Base-by-base conservation (phyloP, 2,113 vertebrate species). In the Misgurnus mizolepis region DNA sequence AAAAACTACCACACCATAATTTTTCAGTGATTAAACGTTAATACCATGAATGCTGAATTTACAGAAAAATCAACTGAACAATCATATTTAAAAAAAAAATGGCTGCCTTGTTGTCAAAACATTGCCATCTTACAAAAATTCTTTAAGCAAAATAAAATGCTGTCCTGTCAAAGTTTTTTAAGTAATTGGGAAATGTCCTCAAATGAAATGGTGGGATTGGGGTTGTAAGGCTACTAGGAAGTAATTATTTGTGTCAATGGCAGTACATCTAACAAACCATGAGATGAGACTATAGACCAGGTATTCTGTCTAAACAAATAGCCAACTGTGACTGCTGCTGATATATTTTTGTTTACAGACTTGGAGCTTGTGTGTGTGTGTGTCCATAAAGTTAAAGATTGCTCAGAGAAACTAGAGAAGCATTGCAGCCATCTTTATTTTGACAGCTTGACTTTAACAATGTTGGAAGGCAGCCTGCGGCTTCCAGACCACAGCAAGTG, bases 371-470 rank as follows among this genome's bases (percentile, higher is more conserved):
- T 85, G 83, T 78, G 76, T 78, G 76, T 78, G 50, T 80, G 79
- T 47, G 17, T 72, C 80, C 85, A 84, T 39, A 81, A 82, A 84
- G 84, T 82, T 27, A 34, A 12, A 58, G 43, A 34, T 43, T 56
- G 76, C 43, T 45, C 85, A 85, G 73, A 80, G 84, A 88, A 85
- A 80, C 88, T 85, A 85, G 85, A 82, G 47, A 22, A 17, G 60
- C 27, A 11, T 58, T 41, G 85, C 77, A 7, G 75, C 72, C 80
- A 82, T 65, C 47, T 88, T 87, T 90, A 87, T 90, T 90, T 88
- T 86, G 91, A 91, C 91, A 92, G 88, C 88, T 88, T 90, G 89
- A 82, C 79, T 90, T 87, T 89, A 77, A 86, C 82, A 88, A 84
- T 82, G 87, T 85, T 70, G 84, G 88, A 89, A 92, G 85, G 88